phyloP scores from a whole-genome alignment of 2,113 vertebrate species.

The Tachysurus fulvidraco region DNA sequence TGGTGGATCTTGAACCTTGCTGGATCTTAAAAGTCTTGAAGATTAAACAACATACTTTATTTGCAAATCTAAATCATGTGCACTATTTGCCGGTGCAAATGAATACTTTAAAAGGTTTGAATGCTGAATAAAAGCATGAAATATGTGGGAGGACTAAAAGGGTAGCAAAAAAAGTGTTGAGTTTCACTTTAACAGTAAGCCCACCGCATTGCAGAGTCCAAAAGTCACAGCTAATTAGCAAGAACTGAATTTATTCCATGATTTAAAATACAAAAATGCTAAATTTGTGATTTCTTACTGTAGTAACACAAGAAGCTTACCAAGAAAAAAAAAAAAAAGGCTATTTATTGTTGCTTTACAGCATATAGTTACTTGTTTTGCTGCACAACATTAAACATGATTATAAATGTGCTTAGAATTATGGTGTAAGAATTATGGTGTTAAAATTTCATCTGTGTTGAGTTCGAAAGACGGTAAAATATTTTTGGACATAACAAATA shows the following conservation, averaged over 20 bases:
- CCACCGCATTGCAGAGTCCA: neutral
- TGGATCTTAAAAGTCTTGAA: neutral
- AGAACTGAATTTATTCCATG: neutral
- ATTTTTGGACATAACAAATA: no score
- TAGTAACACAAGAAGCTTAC: neutral
- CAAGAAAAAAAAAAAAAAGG: neutral
- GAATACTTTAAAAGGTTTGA: neutral
- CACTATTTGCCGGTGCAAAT: neutral
- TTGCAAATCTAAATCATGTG: neutral
- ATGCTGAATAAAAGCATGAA: neutral
- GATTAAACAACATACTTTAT: neutral
- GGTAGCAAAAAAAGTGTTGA: neutral
- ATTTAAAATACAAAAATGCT: neutral
- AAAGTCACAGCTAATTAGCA: neutral
- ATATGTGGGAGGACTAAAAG: neutral
- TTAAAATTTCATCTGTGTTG: no score
- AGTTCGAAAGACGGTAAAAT: neutral
- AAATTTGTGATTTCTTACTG: neutral
- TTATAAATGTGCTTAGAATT: neutral
- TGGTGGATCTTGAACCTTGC: neutral
- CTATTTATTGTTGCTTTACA: neutral
- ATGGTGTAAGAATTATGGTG: neutral
- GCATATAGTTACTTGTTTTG: neutral
- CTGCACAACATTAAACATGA: neutral
- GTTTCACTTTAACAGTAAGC: neutral